Conservation (phyloP, 1,140 invertebrate species). For the Sweltsa coloradensis region DNA sequence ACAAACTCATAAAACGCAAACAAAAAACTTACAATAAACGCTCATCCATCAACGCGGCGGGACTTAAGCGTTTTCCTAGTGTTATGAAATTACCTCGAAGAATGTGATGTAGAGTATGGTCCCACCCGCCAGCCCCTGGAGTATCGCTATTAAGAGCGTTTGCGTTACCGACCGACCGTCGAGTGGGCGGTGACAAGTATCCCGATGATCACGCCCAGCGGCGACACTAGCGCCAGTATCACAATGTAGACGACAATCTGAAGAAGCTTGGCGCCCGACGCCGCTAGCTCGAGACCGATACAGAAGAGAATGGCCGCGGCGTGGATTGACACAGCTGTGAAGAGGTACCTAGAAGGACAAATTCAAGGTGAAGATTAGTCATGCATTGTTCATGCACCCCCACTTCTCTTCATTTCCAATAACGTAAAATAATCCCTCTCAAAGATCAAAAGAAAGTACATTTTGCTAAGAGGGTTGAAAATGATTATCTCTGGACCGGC, state of each 20-base stretch:
- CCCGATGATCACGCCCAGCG: constrained; percentile 29
- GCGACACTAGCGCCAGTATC: constrained; percentile 27
- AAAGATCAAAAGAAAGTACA: no score
- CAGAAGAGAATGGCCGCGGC: constrained; percentile 40
- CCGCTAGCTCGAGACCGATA: constrained; percentile 30
- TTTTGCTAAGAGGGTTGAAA: no score
- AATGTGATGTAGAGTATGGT: constrained; percentile 52
- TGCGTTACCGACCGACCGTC: constrained; percentile 15
- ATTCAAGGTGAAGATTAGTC: no score
- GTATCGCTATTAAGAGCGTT: constrained; percentile 6
- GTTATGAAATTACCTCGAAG: constrained; percentile 47
- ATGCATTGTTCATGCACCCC: no score
- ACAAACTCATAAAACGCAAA: no score
- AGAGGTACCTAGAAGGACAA: no score
- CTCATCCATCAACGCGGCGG: no score
- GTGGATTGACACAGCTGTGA: constrained; percentile 38
- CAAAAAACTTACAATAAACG: no score
- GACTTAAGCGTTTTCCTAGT: no score
- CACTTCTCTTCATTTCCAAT: no score
- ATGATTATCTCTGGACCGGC: no score
- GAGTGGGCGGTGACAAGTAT: constrained; percentile 28
- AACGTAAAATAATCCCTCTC: no score
- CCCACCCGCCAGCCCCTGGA: constrained; percentile 41
- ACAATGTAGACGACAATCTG: constrained; percentile 27
- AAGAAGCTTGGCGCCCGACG: constrained; percentile 22